Evolutionary conservation across 2,888 invertebrate species (phyloP).

Genomic region (Melanchra persicariae): DNA sequence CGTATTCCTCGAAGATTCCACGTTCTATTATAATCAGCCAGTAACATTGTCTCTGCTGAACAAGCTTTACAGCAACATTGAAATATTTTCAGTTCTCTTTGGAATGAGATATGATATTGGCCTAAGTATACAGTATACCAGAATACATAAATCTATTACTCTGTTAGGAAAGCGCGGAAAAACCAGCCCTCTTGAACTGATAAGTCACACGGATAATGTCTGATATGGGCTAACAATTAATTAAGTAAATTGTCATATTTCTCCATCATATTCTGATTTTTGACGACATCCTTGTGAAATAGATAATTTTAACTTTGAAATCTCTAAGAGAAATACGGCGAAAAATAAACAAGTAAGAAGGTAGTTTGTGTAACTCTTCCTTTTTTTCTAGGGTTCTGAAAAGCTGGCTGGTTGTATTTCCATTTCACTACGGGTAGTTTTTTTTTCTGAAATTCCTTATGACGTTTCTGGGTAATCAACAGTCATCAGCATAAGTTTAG

Average conservation of each 20-base stretch:
- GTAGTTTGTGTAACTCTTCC: too few relatives aligned
- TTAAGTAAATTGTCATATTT: too few relatives aligned
- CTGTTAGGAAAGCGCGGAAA: background rate
- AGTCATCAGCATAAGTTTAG: conserved; percentile 12
- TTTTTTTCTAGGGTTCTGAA: too few relatives aligned
- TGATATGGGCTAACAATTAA: background rate
- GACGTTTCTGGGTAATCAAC: conserved; percentile 24
- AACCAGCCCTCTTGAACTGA: background rate
- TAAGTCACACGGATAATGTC: background rate
- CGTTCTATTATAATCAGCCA: background rate
- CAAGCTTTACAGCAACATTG: background rate
- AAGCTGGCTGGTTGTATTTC: background rate
- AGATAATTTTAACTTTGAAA: background rate
- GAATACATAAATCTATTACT: background rate
- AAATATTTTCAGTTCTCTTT: background rate
- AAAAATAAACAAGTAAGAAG: background rate
- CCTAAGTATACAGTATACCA: background rate
- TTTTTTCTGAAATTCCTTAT: background rate
- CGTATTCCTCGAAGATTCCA: background rate
- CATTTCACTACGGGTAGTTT: background rate
- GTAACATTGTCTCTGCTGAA: background rate
- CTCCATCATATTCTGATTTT: background rate
- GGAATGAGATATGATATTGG: background rate
- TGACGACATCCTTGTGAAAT: background rate
- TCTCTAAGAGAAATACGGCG: background rate